Base-by-base conservation (phyloP, 2,888 invertebrate species). In the Tuberolachnus salignus region DNA sequence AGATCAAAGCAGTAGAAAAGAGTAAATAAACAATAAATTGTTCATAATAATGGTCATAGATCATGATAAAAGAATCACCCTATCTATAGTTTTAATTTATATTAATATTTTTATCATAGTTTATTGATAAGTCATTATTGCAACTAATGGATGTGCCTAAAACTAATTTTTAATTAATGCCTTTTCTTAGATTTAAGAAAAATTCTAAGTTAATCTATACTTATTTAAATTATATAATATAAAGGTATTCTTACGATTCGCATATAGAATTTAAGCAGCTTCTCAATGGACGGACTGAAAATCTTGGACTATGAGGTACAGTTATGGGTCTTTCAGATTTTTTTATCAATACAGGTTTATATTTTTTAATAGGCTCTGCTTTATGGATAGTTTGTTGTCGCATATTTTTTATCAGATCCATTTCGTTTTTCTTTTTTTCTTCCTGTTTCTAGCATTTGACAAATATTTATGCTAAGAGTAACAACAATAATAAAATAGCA, bases 361-460 rank as follows among this genome's bases (percentile, higher is more conserved):
- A 78, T 49, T 78, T 78, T 59, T 78, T 78, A 0, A 78, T 78
- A 6, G 75, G 75, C 67, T 66, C 66, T 51, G 75, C 19, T 49
- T 67, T 78, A 49, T 78, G 75, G 57, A 78, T 49, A 34, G 75
- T 78, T 67, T 78, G 67, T 51, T 67, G 55, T 21, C 75, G 23
- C 49, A 67, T 46, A 57, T 34, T 49, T 67, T 78, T 78, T 1
- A 78, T 57, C 11, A 57, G 14, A 34, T 67, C 46, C 44, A 78
- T 67, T 67, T 78, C 75, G 13, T 34, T 57, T 26, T 34, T 78
- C 49, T 34, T 67, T 34, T 21, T 67, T 67, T 78, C 75, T 67
- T 78, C 75, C 49, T 78, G 57, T 57, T 16, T 78, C 75, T 78
- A 59, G 46, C 10, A 49, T 46, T 16, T 34, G 59, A 67, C n/a